phyloP scores from a whole-genome alignment of 2,113 vertebrate species.

The Takifugu bimaculatus region DNA sequence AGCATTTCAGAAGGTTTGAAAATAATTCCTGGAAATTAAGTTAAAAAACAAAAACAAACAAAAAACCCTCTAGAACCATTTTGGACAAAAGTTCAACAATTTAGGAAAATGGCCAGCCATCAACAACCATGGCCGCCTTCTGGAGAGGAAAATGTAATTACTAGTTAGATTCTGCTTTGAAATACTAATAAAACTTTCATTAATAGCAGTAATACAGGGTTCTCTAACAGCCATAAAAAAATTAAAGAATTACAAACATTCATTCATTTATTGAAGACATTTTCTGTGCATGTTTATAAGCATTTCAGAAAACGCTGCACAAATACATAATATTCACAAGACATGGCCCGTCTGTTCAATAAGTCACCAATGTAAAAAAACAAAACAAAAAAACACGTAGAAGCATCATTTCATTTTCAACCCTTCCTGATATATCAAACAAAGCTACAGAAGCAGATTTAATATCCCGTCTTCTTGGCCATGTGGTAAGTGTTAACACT shows the following conservation, averaged over 20 bases:
- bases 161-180: too few species aligned
- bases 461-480: slow-evolving; percentile 17
- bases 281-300: slow-evolving; percentile 56
- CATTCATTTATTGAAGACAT: slow-evolving; percentile 32
- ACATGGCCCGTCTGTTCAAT: slow-evolving; percentile 17
- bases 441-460: too few species aligned
- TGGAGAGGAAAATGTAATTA: too few species aligned
- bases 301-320: slow-evolving; percentile 56
- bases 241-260: slow-evolving; percentile 1
- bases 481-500: slow-evolving; percentile 15
- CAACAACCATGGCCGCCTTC: too few species aligned
- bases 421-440: too few species aligned
- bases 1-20: too few species aligned
- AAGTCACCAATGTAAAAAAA: slow-evolving; percentile 16
- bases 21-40: too few species aligned
- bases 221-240: not conserved
- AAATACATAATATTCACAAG: slow-evolving; percentile 36
- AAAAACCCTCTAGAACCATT: too few species aligned
- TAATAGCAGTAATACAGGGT: not conserved
- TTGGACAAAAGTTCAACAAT: too few species aligned
- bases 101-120: too few species aligned
- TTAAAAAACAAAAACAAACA: too few species aligned
- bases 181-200: too few species aligned
- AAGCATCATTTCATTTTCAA: not conserved
- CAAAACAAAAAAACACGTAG: slow-evolving; percentile 11